phyloP scores from a whole-genome alignment of 2,888 invertebrate species.

The Anoplius nigerrimus region DNA sequence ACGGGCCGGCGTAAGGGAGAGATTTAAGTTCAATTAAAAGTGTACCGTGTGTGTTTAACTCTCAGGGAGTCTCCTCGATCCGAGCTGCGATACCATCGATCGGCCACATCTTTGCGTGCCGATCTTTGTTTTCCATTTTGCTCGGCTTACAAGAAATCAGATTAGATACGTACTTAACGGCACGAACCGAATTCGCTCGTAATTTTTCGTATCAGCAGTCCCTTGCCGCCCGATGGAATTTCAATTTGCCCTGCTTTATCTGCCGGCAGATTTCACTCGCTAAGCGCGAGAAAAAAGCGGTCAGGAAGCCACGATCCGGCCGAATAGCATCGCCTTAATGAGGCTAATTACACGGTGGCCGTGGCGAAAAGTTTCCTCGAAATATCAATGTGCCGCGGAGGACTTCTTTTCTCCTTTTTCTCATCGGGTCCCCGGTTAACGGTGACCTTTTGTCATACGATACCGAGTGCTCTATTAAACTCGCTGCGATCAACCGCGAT shows the following conservation, averaged over 20 bases:
- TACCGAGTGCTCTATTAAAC: background rate
- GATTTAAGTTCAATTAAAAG: slow-evolving; percentile 48
- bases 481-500: background rate
- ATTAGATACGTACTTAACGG: slow-evolving; percentile 38
- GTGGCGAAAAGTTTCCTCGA: no score
- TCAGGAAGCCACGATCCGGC: no score
- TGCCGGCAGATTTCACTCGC: no score
- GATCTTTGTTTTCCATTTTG: slow-evolving; percentile 47
- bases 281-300: no score
- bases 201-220: slow-evolving; percentile 36
- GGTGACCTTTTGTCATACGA: no score
- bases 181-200: slow-evolving; percentile 26
- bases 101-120: slow-evolving; percentile 45
- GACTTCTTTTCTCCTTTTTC: no score
- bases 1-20: slow-evolving; percentile 16
- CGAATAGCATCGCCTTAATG: no score
- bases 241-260: slow-evolving; percentile 9
- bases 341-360: no score
- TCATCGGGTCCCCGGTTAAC: no score
- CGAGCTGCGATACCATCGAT: slow-evolving; percentile 35
- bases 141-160: slow-evolving; percentile 32
- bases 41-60: slow-evolving; percentile 12
- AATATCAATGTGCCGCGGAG: no score
- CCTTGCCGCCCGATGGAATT: slow-evolving; percentile 17
- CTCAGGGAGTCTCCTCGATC: slow-evolving; percentile 13